These are phyloP conservation scores for Poecilia velifera DNA, from an alignment of 2,797 vertebrate species.

Conservation along the genomic window DNA sequence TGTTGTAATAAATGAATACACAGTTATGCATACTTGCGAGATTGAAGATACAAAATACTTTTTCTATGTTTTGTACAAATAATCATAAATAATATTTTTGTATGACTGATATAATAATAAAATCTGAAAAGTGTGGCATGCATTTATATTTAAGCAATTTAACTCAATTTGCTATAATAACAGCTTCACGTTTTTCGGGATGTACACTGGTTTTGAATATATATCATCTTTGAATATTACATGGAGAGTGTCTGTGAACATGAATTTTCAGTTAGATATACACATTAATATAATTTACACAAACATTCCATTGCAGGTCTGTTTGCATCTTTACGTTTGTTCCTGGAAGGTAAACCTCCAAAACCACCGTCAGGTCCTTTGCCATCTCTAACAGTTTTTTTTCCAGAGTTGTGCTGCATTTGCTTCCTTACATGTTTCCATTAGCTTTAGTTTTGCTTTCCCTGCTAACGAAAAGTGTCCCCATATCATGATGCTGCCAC, in stretches of 20 bases:
- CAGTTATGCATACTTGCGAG: background rate
- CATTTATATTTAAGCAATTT: background rate
- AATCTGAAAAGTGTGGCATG: background rate
- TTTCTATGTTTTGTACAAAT: too few relatives aligned
- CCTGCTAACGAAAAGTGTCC: too few relatives aligned
- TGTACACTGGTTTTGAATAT: background rate
- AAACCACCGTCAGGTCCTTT: background rate
- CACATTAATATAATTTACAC: background rate
- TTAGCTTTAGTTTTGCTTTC: background rate
- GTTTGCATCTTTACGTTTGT: background rate
- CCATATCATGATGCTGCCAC: too few relatives aligned
- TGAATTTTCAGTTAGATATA: background rate
- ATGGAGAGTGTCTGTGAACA: background rate
- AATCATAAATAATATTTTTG: too few relatives aligned
- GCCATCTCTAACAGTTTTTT: background rate
- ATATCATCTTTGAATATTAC: background rate
- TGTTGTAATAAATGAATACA: background rate
- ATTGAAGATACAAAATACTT: background rate
- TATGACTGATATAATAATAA: too few relatives aligned
- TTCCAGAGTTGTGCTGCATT: background rate
- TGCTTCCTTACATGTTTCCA: too few relatives aligned
- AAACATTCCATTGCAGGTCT: background rate
- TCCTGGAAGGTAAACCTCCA: background rate
- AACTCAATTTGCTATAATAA: background rate
- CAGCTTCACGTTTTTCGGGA: background rate